phyloP scores from a whole-genome alignment of 2,888 invertebrate genomes.

The Polia nebulosa region DNA sequence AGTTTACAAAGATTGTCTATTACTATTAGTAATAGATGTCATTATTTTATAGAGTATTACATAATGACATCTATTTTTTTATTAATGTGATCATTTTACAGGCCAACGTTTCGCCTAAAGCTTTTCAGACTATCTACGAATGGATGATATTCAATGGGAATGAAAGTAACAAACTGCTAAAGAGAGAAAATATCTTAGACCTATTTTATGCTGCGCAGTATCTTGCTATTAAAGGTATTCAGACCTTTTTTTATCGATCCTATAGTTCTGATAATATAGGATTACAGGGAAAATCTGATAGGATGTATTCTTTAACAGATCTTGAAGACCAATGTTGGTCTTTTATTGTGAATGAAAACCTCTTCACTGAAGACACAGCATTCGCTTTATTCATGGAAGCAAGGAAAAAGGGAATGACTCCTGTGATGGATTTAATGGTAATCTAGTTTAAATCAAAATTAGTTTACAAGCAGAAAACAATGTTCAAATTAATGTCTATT shows the following conservation, averaged over 20 bases:
- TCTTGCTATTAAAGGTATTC: slow-evolving; percentile 92
- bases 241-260: neutral
- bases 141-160: slow-evolving; percentile 94
- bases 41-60: neutral
- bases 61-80: neutral
- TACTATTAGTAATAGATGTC: too few species aligned
- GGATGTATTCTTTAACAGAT: slow-evolving; percentile 82
- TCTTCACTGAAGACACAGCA: slow-evolving; percentile 94
- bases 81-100: slow-evolving; percentile 54
- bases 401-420: slow-evolving; percentile 88
- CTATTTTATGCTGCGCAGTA: slow-evolving; percentile 94
- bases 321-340: slow-evolving; percentile 95
- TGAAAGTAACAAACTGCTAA: slow-evolving; percentile 92
- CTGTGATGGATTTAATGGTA: slow-evolving; percentile 93
- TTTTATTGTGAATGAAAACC: slow-evolving; percentile 93
- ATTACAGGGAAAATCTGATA: neutral
- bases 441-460: neutral
- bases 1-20: neutral
- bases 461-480: neutral
- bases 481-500: neutral
- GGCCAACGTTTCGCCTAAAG: slow-evolving; percentile 87
- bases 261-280: neutral
- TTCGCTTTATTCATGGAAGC: slow-evolving; percentile 93
- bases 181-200: slow-evolving; percentile 93
- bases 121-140: slow-evolving; percentile 94